Base-by-base conservation (phyloP, 2,113 vertebrate genomes). In the Phasianus colchicus region DNA sequence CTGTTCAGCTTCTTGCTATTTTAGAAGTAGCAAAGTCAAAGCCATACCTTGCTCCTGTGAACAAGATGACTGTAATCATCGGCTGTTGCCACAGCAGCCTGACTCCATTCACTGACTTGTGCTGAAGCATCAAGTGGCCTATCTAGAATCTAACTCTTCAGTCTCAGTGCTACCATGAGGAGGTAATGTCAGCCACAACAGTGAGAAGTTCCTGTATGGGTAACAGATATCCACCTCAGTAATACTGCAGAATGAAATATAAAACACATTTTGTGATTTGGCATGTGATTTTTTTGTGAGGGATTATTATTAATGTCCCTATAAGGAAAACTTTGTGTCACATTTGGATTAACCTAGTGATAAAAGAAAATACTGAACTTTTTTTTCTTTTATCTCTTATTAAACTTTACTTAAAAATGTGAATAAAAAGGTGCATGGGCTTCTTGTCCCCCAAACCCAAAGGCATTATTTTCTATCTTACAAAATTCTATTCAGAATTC, bases 371-470 rank as follows among this genome's bases (percentile, higher is more conserved):
- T 45, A 11, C 5, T 66, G 29, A 66, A 48, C 10, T 30, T 52
- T 52, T 48, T 48, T 48, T 27, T 60, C 8, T 45, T 74, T 43
- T 6, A 6, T 6, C 2, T 65, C 21, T 87, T 87, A 2, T 69
- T 80, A 60, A 83, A 20, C 13, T 29, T 69, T 32, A 40, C 13
- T 38, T 67, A 50, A 67, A 80, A 63, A 30, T 6, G 11, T 21
- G 16, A 54, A 4, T 67, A 19, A 40, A 61, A 74, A 64, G 11
- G 3, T 36, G 14, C 52, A 20, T 67, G 13, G 32, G 10, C n/a
- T 58, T 34, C 6, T 30, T 20, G 2, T 1, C 2, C 18, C 1
- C 0, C 1, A 13, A 20, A 42, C 42, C 9, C 50, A 27, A 27
- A 5, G 1, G 14, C 60, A 2, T 48, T 76, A 27, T 72, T 76